A percentile compares a stretch with the other conserved stretches of the same genome.
phyloP scores from a whole-genome alignment of 2,113 vertebrate species.

The Archocentrus centrarchus region DNA sequence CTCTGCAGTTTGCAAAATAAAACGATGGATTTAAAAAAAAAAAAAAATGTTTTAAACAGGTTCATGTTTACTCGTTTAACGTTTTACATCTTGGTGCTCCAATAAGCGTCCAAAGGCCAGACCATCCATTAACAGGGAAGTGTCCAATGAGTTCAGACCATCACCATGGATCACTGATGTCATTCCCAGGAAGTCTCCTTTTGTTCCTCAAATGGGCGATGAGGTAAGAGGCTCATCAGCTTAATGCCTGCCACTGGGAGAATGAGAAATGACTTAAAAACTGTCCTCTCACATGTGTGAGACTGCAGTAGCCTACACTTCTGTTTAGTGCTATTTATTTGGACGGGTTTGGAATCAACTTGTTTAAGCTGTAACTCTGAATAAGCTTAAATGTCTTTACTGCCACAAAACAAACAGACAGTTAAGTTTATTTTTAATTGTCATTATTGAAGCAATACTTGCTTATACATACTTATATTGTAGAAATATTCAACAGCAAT shows the following conservation, averaged over 20 bases:
- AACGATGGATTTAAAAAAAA: not conserved
- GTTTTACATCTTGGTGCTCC: conserved; percentile 4
- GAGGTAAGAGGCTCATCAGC: conserved; percentile 81
- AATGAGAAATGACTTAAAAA: not conserved
- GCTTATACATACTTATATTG: not conserved
- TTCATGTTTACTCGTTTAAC: not conserved
- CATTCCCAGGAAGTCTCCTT: conserved; percentile 92
- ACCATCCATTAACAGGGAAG: conserved; percentile 81
- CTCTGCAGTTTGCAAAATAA: not conserved
- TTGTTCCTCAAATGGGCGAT: conserved; percentile 98
- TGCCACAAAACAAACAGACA: not conserved
- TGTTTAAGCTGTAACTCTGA: not conserved
- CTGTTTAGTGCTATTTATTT: not conserved
- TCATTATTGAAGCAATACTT: not conserved
- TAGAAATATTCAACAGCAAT: not conserved
- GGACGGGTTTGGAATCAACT: not conserved
- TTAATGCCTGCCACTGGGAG: not conserved
- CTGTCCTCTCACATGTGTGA: not conserved
- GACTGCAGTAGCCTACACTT: not conserved
- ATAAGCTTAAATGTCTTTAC: not conserved
- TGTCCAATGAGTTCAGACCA: conserved; percentile 89
- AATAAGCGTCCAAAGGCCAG: conserved; percentile 76
- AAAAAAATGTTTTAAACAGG: not conserved
- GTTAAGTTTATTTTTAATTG: not conserved
- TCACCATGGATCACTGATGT: conserved; percentile 95